Conservation (phyloP, 2,797 vertebrate species). For the Clarias platycephalus region DNA sequence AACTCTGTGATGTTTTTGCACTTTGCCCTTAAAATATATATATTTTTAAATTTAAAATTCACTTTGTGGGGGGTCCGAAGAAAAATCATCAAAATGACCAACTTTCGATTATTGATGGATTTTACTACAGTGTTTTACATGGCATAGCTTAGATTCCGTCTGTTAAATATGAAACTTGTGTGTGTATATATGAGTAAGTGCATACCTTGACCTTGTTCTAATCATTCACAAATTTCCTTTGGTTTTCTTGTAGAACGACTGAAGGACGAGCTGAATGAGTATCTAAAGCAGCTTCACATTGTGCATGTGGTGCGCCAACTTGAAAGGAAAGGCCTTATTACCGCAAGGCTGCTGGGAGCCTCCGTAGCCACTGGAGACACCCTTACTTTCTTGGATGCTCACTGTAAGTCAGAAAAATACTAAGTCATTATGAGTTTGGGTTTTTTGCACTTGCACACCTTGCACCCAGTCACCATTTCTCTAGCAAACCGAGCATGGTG, state of each 20-base stretch:
- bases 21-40: background rate
- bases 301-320: constrained; percentile 90
- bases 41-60: background rate
- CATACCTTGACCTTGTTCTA: background rate
- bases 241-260: constrained; percentile 77
- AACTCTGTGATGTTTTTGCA: background rate
- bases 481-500: constrained; percentile 36
- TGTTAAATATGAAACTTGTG: background rate
- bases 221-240: background rate
- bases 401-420: constrained; percentile 83
- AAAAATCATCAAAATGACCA: background rate
- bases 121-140: background rate
- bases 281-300: constrained; percentile 85
- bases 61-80: background rate
- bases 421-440: constrained; percentile 29
- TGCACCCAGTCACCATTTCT: constrained; percentile 17
- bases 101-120: background rate
- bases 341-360: constrained; percentile 90
- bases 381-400: constrained; percentile 95
- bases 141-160: background rate
- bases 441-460: background rate
- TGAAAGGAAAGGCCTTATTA: constrained; percentile 94
- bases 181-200: background rate
- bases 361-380: constrained; percentile 89
- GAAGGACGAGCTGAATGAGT: constrained; percentile 88